A percentile compares a stretch with the other conserved stretches of the same genome.
Evolutionary conservation across 1,140 invertebrate genomes (phyloP).

Genomic region (Aleiodes sp.): DNA sequence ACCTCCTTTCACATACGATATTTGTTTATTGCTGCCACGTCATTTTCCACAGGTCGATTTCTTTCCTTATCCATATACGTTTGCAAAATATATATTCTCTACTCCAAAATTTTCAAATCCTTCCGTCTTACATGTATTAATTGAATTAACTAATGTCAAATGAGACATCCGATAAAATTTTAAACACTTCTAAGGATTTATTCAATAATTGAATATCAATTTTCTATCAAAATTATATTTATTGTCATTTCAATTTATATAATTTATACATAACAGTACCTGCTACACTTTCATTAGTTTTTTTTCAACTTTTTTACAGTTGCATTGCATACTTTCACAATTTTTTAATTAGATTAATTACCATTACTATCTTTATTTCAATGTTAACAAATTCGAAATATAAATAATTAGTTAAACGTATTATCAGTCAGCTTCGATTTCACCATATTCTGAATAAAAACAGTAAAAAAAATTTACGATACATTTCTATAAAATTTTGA

Average conservation of each 20-base stretch:
- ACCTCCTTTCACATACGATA: too few relatives aligned
- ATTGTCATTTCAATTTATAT: constrained; percentile 63
- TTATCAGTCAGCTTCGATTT: neutral
- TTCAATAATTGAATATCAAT: neutral
- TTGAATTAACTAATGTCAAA: constrained; percentile 8
- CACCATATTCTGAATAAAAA: neutral
- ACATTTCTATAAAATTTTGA: neutral
- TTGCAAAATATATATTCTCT: too few relatives aligned
- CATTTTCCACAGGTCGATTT: too few relatives aligned
- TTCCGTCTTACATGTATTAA: too few relatives aligned
- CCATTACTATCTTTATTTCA: constrained; percentile 22
- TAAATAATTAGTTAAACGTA: neutral
- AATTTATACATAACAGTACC: constrained; percentile 55
- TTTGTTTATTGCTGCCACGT: too few relatives aligned
- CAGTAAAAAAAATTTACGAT: neutral
- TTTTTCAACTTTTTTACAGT: neutral
- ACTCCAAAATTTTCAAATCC: too few relatives aligned
- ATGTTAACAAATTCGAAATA: neutral
- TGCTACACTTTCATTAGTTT: constrained; percentile 52
- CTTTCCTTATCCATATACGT: too few relatives aligned
- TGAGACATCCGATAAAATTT: too few relatives aligned
- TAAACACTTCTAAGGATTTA: neutral
- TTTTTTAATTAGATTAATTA: constrained; percentile 49
- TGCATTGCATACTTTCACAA: constrained; percentile 55
- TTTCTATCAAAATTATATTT: constrained; percentile 65